These are phyloP conservation scores for Drosophila borealis DNA, from an alignment of 2,888 invertebrate genomes.

Conservation along the genomic window DNA sequence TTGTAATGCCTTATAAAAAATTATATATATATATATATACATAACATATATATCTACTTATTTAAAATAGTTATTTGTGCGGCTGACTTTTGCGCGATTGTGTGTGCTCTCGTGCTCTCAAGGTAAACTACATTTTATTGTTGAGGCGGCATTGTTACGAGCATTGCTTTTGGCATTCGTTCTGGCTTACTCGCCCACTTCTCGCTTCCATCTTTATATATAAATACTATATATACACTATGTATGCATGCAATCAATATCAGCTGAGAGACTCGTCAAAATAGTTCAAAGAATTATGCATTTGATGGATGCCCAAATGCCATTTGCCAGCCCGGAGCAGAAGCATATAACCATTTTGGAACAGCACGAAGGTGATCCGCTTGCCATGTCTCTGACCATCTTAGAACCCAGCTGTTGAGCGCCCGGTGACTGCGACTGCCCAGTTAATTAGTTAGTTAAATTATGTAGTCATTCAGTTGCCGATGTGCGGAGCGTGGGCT, in stretches of 20 bases:
- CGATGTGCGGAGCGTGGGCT: slow-evolving; percentile 53
- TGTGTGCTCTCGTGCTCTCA: slow-evolving; percentile 68
- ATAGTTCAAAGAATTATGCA: slow-evolving; percentile 44
- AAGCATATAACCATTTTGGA: slow-evolving; percentile 27
- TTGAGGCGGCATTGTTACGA: slow-evolving; percentile 76
- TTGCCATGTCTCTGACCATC: slow-evolving; percentile 44
- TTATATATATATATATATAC: not conserved
- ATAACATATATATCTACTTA: slow-evolving; percentile 64
- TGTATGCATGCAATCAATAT: slow-evolving; percentile 45
- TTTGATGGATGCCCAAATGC: slow-evolving; percentile 34
- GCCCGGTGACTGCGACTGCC: slow-evolving; percentile 42
- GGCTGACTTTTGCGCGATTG: slow-evolving; percentile 28
- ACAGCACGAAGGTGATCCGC: slow-evolving; percentile 54
- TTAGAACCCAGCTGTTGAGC: slow-evolving; percentile 40
- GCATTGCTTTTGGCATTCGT: slow-evolving; percentile 75
- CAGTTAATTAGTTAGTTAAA: slow-evolving; percentile 62
- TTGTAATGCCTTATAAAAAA: slow-evolving; percentile 73
- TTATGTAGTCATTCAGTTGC: slow-evolving; percentile 43
- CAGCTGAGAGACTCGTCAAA: slow-evolving; percentile 35
- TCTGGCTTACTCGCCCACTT: slow-evolving; percentile 73
- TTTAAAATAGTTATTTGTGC: slow-evolving; percentile 68
- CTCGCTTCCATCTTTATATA: slow-evolving; percentile 23
- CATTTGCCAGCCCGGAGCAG: slow-evolving; percentile 17
- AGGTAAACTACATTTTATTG: slow-evolving; percentile 81
- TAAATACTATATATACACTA: slow-evolving; percentile 18